Base-by-base conservation (phyloP, 2,113 vertebrate genomes). In the Ploceus nigricollis region DNA sequence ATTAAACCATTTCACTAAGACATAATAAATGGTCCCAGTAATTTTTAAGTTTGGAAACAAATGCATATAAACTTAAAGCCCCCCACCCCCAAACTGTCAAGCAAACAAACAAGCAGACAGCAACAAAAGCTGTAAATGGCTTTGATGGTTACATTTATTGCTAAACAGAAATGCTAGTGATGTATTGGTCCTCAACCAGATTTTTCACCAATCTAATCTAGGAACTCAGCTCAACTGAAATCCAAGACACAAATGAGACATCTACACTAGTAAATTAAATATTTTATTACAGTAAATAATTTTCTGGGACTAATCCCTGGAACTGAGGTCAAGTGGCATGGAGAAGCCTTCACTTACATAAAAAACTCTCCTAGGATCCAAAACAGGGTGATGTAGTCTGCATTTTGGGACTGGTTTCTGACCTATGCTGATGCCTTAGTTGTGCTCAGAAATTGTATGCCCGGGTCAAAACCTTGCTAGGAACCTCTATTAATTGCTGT, bases 251-350 rank as follows among this genome's bases (percentile, higher is more conserved):
- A 95, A 93, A 90, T 8, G 75, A 72, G 45, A 31, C 70, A 93
- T 73, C 71, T 80, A 80, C 28, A 65, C 18, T 57, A 83, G 42
- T 50, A 93, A 95, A 90, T 92, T 56, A 90, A 92, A 63, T 80
- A 80, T 82, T 96, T 97, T 77, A 90, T 92, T 93, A 82, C 86
- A 54, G 58, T 90, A 93, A 88, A 94, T 96, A 94, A 88, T 39
- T 83, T 33, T 63, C 68, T 95, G 79, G 79, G 82, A 88, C 54
- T 80, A 63, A 66, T 83, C 85, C 13, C 42, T 83, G 50, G 14
- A 72, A 70, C n/a, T 15, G 39, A 83, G 77, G 79, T 77, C 82
- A 95, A 66, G 33, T 88, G 86, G 86, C 79, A 92, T 61, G 56
- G 16, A 66, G 35, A 66, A 88, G 16, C 11, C 27, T 65, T 61